A percentile compares a stretch with the other conserved stretches of the same genome.
Evolutionary conservation across 2,797 vertebrate genomes (phyloP).

Genomic region (Myripristis murdjan): DNA sequence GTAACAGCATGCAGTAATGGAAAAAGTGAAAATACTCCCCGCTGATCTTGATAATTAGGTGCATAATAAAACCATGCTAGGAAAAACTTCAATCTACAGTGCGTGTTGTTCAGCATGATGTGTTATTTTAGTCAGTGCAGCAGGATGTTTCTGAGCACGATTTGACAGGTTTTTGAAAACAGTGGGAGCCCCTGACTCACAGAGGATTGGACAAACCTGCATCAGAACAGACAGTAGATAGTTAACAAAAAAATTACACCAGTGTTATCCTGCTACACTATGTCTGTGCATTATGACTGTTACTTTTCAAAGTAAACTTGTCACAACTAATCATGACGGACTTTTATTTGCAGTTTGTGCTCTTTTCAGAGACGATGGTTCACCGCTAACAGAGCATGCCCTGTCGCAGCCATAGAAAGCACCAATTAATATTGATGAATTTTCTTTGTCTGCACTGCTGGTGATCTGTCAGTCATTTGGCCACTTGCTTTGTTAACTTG

Average conservation of each 20-base stretch:
- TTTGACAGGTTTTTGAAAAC: not conserved
- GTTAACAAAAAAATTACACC: too few relatives aligned
- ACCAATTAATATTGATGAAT: not conserved
- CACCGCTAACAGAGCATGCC: too few relatives aligned
- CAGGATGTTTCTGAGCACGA: not conserved
- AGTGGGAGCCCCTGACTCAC: not conserved
- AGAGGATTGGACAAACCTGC: not conserved
- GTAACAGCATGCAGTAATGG: not conserved
- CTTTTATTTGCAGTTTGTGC: too few relatives aligned
- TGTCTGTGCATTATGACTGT: too few relatives aligned
- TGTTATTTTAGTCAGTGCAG: not conserved
- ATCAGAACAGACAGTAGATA: not conserved
- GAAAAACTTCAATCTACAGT: constrained; percentile 11
- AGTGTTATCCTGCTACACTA: too few relatives aligned
- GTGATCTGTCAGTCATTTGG: not conserved
- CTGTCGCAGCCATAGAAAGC: not conserved
- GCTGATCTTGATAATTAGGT: constrained; percentile 26
- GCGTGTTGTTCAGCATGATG: constrained; percentile 11
- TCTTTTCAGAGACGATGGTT: too few relatives aligned
- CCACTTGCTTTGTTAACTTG: not conserved
- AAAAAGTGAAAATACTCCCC: not conserved
- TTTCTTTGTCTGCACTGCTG: not conserved
- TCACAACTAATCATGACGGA: too few relatives aligned
- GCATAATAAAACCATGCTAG: constrained; percentile 14
- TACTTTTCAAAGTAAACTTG: too few relatives aligned